phyloP scores from a whole-genome alignment of 2,888 invertebrate species.

The Dryobota labecula region DNA sequence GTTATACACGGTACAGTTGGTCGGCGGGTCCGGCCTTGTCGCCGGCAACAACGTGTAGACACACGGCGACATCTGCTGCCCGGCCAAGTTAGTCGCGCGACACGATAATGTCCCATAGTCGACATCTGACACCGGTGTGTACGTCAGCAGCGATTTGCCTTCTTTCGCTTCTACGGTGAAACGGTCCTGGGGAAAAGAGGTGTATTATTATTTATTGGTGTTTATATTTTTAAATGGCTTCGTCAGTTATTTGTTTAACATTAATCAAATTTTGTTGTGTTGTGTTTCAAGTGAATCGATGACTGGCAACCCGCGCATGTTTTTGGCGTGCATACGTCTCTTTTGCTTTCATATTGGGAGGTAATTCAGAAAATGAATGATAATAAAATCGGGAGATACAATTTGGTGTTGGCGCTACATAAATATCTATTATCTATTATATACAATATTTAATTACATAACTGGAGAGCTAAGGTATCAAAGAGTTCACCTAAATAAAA shows the following conservation, averaged over 20 bases:
- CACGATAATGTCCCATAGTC: constrained; percentile 95
- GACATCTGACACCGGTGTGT: constrained; percentile 94
- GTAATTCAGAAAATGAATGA: too few species aligned
- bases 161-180: constrained; percentile 90
- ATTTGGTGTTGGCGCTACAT: too few species aligned
- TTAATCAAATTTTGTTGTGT: neutral
- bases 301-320: neutral
- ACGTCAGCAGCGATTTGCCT: constrained; percentile 93
- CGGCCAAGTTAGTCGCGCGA: constrained; percentile 93
- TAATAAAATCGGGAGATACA: too few species aligned
- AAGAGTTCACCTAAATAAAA: too few species aligned
- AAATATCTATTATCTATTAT: too few species aligned
- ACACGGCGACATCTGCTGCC: constrained; percentile 93
- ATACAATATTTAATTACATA: too few species aligned
- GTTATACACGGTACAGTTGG: constrained; percentile 94
- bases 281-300: neutral
- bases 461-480: too few species aligned
- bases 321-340: too few species aligned
- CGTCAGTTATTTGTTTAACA: neutral
- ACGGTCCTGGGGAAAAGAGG: constrained; percentile 80
- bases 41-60: constrained; percentile 94
- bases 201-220: neutral
- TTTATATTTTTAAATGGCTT: neutral
- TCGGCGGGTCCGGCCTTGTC: constrained; percentile 94
- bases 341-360: too few species aligned